Conservation (phyloP, 1,140 invertebrate species). For the Drosophila pseudoananassae region DNA sequence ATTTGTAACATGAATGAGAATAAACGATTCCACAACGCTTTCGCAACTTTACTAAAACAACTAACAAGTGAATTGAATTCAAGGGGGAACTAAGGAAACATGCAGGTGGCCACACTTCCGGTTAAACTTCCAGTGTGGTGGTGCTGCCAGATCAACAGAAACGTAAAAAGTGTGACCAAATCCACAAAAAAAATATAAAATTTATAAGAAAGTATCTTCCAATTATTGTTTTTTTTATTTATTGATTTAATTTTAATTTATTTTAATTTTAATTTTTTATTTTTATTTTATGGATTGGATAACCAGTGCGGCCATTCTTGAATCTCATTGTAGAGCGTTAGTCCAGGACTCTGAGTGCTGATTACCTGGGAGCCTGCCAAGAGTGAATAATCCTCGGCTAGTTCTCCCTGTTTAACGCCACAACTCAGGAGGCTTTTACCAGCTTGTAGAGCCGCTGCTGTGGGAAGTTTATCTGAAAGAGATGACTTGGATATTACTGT, state of each 20-base stretch:
- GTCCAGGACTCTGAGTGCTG: slow-evolving; percentile 87
- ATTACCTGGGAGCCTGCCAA: slow-evolving; percentile 87
- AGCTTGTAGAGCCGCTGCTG: slow-evolving; percentile 85
- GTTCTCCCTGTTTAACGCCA: slow-evolving; percentile 86
- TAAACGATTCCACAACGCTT: slow-evolving; percentile 57
- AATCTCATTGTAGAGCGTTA: slow-evolving; percentile 86
- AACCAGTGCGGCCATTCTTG: slow-evolving; percentile 82
- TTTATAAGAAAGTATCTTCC: background rate
- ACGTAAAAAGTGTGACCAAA: background rate
- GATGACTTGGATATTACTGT: background rate
- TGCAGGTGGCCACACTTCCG: too few relatives aligned
- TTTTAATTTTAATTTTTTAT: background rate
- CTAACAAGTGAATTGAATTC: background rate
- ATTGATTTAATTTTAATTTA: background rate
- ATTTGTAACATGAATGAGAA: slow-evolving; percentile 56
- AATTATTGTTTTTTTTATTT: background rate
- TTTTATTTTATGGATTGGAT: slow-evolving; percentile 49
- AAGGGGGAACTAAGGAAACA: background rate
- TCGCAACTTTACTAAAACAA: slow-evolving; percentile 54
- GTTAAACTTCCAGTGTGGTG: too few relatives aligned
- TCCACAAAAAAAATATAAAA: background rate
- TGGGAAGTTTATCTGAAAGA: slow-evolving; percentile 86
- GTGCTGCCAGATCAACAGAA: too few relatives aligned
- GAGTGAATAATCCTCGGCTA: slow-evolving; percentile 86
- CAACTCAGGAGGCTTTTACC: slow-evolving; percentile 87